These are phyloP conservation scores for Oncorhynchus gorbuscha DNA, from an alignment of 2,113 vertebrate species.

Conservation along the genomic window DNA sequence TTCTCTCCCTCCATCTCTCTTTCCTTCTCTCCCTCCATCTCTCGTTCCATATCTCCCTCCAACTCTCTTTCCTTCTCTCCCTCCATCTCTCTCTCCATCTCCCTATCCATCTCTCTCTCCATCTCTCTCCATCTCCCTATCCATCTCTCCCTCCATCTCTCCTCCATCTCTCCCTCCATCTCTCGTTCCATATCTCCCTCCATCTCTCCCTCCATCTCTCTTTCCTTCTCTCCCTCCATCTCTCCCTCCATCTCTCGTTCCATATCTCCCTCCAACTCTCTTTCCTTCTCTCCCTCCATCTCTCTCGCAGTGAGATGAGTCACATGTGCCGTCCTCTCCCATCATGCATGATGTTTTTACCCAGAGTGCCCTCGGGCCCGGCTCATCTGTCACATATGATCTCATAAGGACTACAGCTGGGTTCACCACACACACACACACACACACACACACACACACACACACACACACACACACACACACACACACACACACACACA, in stretches of 20 bases:
- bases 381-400: constrained; percentile 65
- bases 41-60: no score
- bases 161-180: background rate
- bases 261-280: background rate
- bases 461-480: no score
- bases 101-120: no score
- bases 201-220: background rate
- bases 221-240: no score
- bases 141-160: background rate
- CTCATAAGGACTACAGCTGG: constrained; percentile 52
- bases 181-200: no score
- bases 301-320: constrained; percentile 50
- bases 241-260: background rate
- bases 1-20: no score
- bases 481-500: no score
- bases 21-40: no score
- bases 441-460: no score
- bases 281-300: background rate
- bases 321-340: constrained; percentile 62
- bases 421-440: constrained; percentile 22
- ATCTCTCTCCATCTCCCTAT: no score
- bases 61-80: no score
- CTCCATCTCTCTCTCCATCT: background rate
- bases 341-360: constrained; percentile 56
- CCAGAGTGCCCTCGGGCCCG: constrained; percentile 62